phyloP scores from a whole-genome alignment of 2,888 invertebrate genomes.

The Pristionchus entomophagus region DNA sequence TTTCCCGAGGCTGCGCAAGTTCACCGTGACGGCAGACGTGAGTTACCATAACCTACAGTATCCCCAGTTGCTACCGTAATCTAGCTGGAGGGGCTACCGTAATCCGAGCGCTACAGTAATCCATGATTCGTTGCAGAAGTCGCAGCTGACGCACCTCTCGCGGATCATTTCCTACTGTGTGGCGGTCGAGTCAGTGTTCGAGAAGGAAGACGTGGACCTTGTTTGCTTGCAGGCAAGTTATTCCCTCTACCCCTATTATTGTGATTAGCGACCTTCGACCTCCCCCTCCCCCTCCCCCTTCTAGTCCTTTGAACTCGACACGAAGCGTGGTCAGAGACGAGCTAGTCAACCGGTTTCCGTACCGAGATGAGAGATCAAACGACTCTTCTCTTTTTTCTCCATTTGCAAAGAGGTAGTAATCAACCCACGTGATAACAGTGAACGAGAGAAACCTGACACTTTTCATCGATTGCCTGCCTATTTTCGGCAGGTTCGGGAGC shows the following conservation, averaged over 20 bases:
- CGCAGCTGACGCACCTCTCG: constrained; percentile 64
- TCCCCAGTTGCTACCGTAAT: not conserved
- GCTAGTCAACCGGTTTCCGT: constrained; percentile 10
- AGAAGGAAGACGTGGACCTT: constrained; percentile 66
- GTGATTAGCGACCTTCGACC: not conserved
- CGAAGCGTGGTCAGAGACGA: constrained; percentile 34
- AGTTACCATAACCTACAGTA: constrained; percentile 1
- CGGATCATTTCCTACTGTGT: constrained; percentile 65
- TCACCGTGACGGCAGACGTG: constrained; percentile 69
- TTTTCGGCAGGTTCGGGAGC: not conserved
- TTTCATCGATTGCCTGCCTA: not conserved
- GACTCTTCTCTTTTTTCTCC: not conserved
- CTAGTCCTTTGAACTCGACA: constrained; percentile 34
- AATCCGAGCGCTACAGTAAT: not conserved
- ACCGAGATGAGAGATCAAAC: constrained; percentile 39
- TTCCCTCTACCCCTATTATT: not conserved
- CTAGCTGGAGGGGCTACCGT: too few relatives aligned
- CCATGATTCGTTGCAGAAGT: not conserved
- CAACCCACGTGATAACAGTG: not conserved
- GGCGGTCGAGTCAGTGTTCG: constrained; percentile 65
- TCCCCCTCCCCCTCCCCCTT: not conserved
- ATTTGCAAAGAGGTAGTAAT: constrained; percentile 10
- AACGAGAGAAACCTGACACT: not conserved
- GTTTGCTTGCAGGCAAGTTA: constrained; percentile 57
- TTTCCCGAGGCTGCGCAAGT: constrained; percentile 65